These are phyloP conservation scores for Ara ararauna DNA, from an alignment of 2,797 vertebrate species.

Conservation along the genomic window DNA sequence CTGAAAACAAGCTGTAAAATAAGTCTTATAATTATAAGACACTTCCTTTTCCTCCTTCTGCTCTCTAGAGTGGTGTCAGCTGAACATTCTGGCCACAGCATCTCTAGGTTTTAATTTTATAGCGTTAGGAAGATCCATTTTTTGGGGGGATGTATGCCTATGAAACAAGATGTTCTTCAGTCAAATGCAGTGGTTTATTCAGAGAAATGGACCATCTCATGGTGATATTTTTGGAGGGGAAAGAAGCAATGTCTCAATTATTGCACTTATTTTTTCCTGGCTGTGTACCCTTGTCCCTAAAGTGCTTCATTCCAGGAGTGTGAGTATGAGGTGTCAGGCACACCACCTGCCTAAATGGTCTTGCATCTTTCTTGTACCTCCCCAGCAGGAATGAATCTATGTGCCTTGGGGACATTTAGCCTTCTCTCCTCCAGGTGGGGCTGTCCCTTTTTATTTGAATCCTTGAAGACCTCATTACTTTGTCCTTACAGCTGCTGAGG, in stretches of 20 bases:
- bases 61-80: conserved; percentile 7
- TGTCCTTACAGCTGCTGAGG: not conserved
- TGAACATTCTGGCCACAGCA: not conserved
- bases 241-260: not conserved
- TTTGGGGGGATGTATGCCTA: not conserved
- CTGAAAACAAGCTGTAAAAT: conserved; percentile 47
- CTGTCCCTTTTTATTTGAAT: conserved; percentile 55
- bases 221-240: not conserved
- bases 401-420: conserved; percentile 7
- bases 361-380: not conserved
- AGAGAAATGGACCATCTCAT: not conserved
- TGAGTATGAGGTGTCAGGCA: not conserved
- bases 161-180: not conserved
- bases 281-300: not conserved
- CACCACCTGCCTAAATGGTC: accelerated
- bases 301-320: not conserved
- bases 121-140: not conserved
- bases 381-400: not conserved
- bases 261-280: not conserved
- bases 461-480: not conserved
- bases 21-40: conserved; percentile 10
- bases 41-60: not conserved
- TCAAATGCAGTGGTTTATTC: not conserved
- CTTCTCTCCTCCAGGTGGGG: conserved; percentile 60
- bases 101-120: conserved; percentile 3